Conservation (phyloP, 2,888 invertebrate species). For the Pherbina coryleti region DNA sequence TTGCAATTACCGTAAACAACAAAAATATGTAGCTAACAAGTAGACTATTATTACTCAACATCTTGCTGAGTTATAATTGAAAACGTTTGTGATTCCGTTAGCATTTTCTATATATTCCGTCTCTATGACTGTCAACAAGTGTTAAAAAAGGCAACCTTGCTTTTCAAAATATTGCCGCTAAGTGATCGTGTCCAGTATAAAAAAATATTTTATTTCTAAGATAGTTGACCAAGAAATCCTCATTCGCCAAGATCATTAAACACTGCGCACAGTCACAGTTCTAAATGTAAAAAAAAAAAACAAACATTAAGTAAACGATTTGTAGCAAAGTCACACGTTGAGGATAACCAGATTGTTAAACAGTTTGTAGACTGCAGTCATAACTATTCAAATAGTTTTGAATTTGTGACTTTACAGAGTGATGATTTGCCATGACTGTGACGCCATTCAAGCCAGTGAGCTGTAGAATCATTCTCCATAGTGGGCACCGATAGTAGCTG, state of each 20-base stretch:
- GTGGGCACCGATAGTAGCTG: not conserved
- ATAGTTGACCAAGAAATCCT: not conserved
- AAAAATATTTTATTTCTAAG: too few relatives aligned
- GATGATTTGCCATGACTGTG: not conserved
- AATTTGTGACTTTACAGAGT: not conserved
- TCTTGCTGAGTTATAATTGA: too few relatives aligned
- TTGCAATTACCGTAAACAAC: too few relatives aligned
- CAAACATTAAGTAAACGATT: slow-evolving; percentile 1
- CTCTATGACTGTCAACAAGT: too few relatives aligned
- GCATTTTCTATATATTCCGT: too few relatives aligned
- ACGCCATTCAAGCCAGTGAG: not conserved
- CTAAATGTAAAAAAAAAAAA: not conserved
- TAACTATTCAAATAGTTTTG: not conserved
- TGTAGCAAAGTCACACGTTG: not conserved
- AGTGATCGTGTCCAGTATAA: too few relatives aligned
- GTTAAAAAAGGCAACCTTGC: too few relatives aligned
- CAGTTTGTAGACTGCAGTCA: not conserved
- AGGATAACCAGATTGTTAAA: slow-evolving; percentile 26
- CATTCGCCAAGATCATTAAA: not conserved
- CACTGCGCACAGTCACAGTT: not conserved
- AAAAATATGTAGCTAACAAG: too few relatives aligned
- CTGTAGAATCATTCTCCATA: not conserved
- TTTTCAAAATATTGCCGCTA: too few relatives aligned
- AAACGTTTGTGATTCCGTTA: too few relatives aligned
- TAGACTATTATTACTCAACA: too few relatives aligned